Base-by-base conservation (phyloP, 2,888 invertebrate genomes). In the Podabrus alpinus region DNA sequence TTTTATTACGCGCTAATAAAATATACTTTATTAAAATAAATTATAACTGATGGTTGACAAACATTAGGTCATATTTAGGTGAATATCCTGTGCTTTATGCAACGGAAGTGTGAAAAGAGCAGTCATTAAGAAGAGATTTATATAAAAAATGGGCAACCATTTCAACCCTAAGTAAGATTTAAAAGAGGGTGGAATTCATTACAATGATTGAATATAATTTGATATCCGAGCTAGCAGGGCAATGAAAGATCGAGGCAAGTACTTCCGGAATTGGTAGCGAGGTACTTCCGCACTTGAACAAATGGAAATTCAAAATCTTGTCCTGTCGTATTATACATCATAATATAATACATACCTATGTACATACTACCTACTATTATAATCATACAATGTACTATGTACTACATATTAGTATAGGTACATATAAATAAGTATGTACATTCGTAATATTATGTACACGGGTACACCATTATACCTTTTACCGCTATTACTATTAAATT, bases 151-250 rank as follows among this genome's bases (percentile, higher is more conserved):
- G 75, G 73, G 17, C 70, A 75, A 72, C 69, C 68, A 69, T 75
- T 71, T 70, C 70, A 45, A 72, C 75, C 75, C 75, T 69, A 67
- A 72, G 61, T 24, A 16, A 68, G 68, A 68, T 69, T 72, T 71
- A 60, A 69, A 73, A 69, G 75, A 73, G 77, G 75, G 77, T 59
- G 73, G 75, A 77, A 75, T 76, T 76, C 76, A 77, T 75, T 77
- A 73, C 64, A 71, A 70, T 71, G 75, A 73, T 73, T 75, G 75
- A 73, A 76, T 78, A 76, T 76, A 74, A 74, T 25, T 76, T 73
- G 75, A 75, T 76, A 73, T 76, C 17, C 61, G 64, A 77, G 72
- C 72, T 72, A 70, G 74, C 69, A 66, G 69, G 66, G 68, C 59
- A 74, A 29, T 69, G 62, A 69, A 69, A 72, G 75, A 73, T 77